Percentiles rank a stretch among this genome's conserved stretches.
These are phyloP conservation scores for Oligia latruncula DNA, from an alignment of 2,888 invertebrate genomes.

Conservation along the genomic window DNA sequence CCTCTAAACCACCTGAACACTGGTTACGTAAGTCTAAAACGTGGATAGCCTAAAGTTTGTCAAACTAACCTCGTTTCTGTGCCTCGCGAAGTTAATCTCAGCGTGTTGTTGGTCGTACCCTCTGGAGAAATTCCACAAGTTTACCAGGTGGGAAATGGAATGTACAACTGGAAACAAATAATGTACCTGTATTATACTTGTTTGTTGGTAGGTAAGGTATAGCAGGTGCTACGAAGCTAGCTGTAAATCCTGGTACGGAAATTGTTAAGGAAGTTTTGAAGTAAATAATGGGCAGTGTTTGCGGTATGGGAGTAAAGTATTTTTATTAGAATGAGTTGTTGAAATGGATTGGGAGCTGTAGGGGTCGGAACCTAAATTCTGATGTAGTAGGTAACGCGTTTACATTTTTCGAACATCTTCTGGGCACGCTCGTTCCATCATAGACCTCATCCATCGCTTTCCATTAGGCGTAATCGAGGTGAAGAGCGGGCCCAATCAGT, in stretches of 20 bases:
- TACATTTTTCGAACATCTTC: neutral
- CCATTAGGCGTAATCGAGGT: too few species aligned
- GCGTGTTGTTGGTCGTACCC: conserved; percentile 82
- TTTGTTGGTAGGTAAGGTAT: conserved; percentile 2
- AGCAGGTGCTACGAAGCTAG: conserved; percentile 46
- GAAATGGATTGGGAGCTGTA: neutral
- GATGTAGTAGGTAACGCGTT: neutral
- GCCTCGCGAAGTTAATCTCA: conserved; percentile 88
- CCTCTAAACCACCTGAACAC: conserved; percentile 19
- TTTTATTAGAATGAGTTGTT: conserved; percentile 4
- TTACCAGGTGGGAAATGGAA: conserved; percentile 88
- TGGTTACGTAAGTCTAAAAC: conserved; percentile 38
- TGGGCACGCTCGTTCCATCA: too few species aligned
- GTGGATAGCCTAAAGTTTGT: conserved; percentile 53
- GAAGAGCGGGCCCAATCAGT: too few species aligned
- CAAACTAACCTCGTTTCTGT: conserved; percentile 84
- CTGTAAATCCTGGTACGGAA: conserved; percentile 41
- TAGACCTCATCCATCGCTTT: too few species aligned
- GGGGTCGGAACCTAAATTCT: neutral
- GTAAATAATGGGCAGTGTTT: conserved; percentile 39
- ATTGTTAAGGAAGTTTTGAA: conserved; percentile 36
- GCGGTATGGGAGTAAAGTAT: neutral
- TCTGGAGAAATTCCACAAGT: conserved; percentile 89
- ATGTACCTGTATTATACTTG: conserved; percentile 27
- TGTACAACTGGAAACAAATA: conserved; percentile 85